Evolutionary conservation across 2,888 invertebrate genomes (phyloP).

Genomic region (Romanomermis culicivorax): DNA sequence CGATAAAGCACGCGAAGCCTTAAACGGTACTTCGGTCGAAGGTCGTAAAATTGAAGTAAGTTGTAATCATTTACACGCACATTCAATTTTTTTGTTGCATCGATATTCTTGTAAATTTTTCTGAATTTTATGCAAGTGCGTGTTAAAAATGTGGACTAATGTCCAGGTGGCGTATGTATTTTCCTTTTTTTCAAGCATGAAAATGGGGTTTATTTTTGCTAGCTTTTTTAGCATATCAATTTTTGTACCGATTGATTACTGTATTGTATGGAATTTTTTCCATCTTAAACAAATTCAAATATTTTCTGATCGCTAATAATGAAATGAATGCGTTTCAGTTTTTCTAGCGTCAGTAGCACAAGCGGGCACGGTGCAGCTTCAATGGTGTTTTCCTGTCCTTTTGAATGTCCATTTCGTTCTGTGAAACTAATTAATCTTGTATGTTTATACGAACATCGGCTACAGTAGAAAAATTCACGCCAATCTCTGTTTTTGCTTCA

Average conservation of each 20-base stretch:
- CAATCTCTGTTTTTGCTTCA: no score
- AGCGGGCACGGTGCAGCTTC: neutral
- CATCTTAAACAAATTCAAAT: neutral
- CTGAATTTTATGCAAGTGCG: no score
- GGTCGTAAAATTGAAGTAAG: constrained; percentile 99
- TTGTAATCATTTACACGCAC: neutral
- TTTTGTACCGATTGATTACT: neutral
- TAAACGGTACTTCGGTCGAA: constrained; percentile 99
- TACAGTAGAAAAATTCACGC: no score
- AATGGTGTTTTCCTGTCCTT: neutral
- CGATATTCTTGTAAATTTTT: no score
- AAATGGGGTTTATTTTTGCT: neutral
- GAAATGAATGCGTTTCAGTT: neutral
- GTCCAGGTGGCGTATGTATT: no score
- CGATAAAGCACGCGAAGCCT: constrained; percentile 99
- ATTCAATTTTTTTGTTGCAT: no score
- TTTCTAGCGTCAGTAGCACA: neutral
- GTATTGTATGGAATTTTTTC: no score
- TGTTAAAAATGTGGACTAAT: no score
- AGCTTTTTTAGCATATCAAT: neutral
- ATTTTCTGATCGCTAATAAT: neutral
- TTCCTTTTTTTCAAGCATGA: neutral
- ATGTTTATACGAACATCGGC: no score
- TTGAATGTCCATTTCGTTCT: no score
- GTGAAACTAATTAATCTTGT: no score